Evolutionary conservation across 2,888 invertebrate species (phyloP).

Genomic region (Malachius bipustulatus): DNA sequence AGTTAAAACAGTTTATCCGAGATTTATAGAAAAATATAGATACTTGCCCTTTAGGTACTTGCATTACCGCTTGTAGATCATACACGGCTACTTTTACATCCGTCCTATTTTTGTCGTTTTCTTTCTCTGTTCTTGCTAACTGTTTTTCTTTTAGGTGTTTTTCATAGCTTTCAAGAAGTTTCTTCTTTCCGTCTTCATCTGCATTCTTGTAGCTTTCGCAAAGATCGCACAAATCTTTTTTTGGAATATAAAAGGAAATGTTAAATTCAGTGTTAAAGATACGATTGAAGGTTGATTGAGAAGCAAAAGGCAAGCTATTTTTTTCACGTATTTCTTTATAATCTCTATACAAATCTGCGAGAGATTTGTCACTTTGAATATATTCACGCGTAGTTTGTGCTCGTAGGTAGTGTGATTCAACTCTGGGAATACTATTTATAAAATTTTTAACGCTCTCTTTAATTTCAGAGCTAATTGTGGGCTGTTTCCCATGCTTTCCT

Average conservation of each 20-base stretch:
- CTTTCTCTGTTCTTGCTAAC: too few species aligned
- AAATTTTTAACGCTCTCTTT: conserved; percentile 17
- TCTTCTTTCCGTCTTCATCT: conserved; percentile 14
- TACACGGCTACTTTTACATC: conserved; percentile 6
- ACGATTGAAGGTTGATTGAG: conserved; percentile 10
- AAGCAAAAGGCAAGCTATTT: neutral
- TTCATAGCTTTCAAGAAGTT: too few species aligned
- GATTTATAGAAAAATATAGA: neutral
- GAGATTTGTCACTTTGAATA: conserved; percentile 18
- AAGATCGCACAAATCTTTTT: conserved; percentile 13
- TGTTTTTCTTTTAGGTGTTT: too few species aligned
- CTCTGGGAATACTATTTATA: conserved; percentile 19
- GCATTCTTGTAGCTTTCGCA: conserved; percentile 17
- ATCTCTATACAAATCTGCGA: conserved; percentile 17
- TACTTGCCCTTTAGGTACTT: neutral
- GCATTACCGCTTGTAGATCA: conserved; percentile 7
- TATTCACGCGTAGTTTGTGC: conserved; percentile 16
- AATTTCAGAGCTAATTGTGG: conserved; percentile 16
- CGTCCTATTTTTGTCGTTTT: neutral
- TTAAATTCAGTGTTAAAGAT: neutral
- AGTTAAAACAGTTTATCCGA: conserved; percentile 6
- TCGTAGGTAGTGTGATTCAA: conserved; percentile 19
- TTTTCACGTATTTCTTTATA: conserved; percentile 10
- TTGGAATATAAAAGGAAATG: conserved; percentile 9
- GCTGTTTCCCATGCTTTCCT: conserved; percentile 17